Evolutionary conservation across 2,113 vertebrate genomes (phyloP).

Genomic region (Brachyistius frenatus): DNA sequence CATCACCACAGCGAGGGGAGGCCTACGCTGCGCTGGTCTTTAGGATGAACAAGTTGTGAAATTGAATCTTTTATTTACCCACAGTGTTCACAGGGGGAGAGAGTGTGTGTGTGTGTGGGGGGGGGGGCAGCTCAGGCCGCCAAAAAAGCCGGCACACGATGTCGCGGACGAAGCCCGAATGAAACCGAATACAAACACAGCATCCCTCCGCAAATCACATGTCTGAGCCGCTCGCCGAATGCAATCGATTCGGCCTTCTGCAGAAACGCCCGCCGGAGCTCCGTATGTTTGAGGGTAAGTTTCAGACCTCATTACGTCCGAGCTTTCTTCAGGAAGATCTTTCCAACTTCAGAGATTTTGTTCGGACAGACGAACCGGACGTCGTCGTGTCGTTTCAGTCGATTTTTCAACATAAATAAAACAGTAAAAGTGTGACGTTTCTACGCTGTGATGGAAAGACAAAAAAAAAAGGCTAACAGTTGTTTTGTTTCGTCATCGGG

Average conservation of each 20-base stretch:
- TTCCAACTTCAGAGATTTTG: too few relatives aligned
- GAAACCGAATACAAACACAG: not conserved
- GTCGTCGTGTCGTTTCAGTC: too few relatives aligned
- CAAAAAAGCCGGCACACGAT: constrained; percentile 13
- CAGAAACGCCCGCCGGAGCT: too few relatives aligned
- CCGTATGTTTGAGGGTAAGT: too few relatives aligned
- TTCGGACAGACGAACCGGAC: too few relatives aligned
- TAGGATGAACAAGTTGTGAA: constrained; percentile 64
- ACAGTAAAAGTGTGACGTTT: too few relatives aligned
- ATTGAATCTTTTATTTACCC: constrained; percentile 69
- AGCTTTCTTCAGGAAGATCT: too few relatives aligned
- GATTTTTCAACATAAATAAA: too few relatives aligned
- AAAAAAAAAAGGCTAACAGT: not conserved
- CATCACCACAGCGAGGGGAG: constrained; percentile 15
- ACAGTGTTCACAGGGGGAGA: constrained; percentile 29
- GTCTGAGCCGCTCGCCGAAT: constrained; percentile 15
- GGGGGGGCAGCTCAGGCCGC: constrained; percentile 38
- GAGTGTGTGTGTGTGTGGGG: too few relatives aligned
- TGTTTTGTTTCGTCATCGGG: not conserved
- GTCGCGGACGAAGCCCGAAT: constrained; percentile 12
- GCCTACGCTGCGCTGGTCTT: constrained; percentile 17
- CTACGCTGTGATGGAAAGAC: too few relatives aligned
- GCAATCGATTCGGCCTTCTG: not conserved
- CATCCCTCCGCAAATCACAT: not conserved
- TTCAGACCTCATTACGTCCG: too few relatives aligned